Evolutionary conservation across 2,888 invertebrate genomes (phyloP).

Genomic region (Pandemis cinnamomeana): DNA sequence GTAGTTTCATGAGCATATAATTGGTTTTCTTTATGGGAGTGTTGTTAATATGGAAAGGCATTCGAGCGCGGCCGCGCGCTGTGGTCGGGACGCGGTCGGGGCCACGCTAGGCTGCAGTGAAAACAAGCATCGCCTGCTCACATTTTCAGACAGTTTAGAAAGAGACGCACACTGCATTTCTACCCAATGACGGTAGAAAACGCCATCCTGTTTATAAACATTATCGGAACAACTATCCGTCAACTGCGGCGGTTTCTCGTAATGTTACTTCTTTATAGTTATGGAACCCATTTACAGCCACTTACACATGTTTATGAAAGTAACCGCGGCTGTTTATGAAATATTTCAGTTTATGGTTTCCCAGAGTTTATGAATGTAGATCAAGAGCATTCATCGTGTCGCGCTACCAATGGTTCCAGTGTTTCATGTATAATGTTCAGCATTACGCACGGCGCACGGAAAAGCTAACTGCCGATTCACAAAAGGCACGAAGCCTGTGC

Average conservation of each 20-base stretch:
- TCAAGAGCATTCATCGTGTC: conserved; percentile 10
- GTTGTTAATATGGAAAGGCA: conserved; percentile 69
- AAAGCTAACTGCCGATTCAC: conserved; percentile 13
- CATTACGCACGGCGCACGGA: neutral
- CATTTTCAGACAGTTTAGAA: conserved; percentile 24
- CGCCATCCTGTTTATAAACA: conserved; percentile 36
- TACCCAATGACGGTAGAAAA: conserved; percentile 31
- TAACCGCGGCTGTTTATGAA: conserved; percentile 29
- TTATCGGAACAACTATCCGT: conserved; percentile 22
- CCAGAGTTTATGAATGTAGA: conserved; percentile 25
- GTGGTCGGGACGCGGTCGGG: conserved; percentile 3
- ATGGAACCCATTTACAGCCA: conserved; percentile 32
- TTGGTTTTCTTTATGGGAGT: conserved; percentile 74
- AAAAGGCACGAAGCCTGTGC: conserved; percentile 15
- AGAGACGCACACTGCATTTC: conserved; percentile 25
- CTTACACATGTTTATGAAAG: conserved; percentile 33
- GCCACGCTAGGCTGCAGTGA: conserved; percentile 11
- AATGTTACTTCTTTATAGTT: conserved; percentile 37
- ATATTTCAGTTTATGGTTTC: conserved; percentile 26
- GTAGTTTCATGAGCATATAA: conserved; percentile 72
- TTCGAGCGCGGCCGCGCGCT: conserved; percentile 54
- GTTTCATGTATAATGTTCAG: neutral
- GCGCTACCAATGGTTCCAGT: neutral
- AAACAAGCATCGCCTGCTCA: conserved; percentile 28
- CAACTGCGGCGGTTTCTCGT: conserved; percentile 29